phyloP scores from a whole-genome alignment of 2,888 invertebrate species.

The Agrochola litura region DNA sequence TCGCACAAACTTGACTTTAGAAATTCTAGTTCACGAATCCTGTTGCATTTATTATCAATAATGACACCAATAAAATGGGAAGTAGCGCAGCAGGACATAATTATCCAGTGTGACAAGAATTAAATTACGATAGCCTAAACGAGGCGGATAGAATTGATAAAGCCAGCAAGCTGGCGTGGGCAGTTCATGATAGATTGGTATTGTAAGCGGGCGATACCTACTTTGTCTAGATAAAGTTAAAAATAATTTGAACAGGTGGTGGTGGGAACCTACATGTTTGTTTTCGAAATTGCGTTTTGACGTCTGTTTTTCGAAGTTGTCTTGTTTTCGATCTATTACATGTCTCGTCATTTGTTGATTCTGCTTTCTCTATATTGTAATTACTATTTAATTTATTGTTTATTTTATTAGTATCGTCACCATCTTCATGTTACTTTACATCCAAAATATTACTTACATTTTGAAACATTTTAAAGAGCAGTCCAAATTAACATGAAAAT shows the following conservation, averaged over 20 bases:
- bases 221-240: constrained; percentile 25
- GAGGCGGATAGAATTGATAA: constrained; percentile 63
- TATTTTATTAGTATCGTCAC: background rate
- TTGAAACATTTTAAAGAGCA: background rate
- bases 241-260: constrained; percentile 42
- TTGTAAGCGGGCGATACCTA: constrained; percentile 15
- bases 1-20: constrained; percentile 60
- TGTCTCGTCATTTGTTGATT: background rate
- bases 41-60: constrained; percentile 65
- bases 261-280: background rate
- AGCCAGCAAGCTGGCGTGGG: constrained; percentile 50
- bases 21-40: constrained; percentile 62
- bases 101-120: constrained; percentile 58
- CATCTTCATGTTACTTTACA: background rate
- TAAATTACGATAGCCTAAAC: constrained; percentile 51
- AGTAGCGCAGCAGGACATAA: constrained; percentile 67
- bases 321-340: background rate
- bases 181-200: constrained; percentile 29
- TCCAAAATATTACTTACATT: background rate
- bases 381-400: background rate
- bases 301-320: background rate
- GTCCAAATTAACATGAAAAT: background rate
- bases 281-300: constrained; percentile 1
- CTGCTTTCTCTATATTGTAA: too few species aligned
- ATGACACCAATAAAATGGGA: constrained; percentile 67